Conservation (phyloP, 2,113 vertebrate species). For the Colossoma macropomum region DNA sequence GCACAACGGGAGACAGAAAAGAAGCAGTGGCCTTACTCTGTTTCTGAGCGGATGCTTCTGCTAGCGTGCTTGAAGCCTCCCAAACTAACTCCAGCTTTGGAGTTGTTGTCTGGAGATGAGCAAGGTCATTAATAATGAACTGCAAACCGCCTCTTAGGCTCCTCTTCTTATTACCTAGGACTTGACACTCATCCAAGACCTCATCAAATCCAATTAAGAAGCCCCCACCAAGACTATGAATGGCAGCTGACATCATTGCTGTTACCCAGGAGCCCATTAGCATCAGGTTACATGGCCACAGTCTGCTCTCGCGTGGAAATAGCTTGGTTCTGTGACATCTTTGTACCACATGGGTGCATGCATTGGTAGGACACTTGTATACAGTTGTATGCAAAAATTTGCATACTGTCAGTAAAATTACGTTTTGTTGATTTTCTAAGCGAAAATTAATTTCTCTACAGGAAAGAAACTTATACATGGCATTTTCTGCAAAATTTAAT, state of each 20-base stretch:
- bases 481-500: no score
- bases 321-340: not conserved
- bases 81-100: not conserved
- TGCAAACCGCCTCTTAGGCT: conserved; percentile 11
- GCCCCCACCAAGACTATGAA: conserved; percentile 24
- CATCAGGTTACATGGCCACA: conserved; percentile 41
- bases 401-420: no score
- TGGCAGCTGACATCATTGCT: conserved; percentile 39
- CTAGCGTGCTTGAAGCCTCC: not conserved
- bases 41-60: not conserved
- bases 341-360: not conserved
- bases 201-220: conserved; percentile 44
- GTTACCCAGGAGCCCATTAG: conserved; percentile 37
- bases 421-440: no score
- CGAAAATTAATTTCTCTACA: no score
- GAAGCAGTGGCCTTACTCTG: no score
- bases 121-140: conserved; percentile 51
- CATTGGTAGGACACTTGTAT: not conserved
- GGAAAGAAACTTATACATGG: no score
- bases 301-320: not conserved
- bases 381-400: no score
- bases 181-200: conserved; percentile 27
- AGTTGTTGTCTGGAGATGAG: not conserved
- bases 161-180: conserved; percentile 40
- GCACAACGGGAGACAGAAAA: no score